Percentiles rank a stretch among this genome's conserved stretches.
Conservation (phyloP, 2,888 invertebrate genomes). For the Rotaria macrura region DNA sequence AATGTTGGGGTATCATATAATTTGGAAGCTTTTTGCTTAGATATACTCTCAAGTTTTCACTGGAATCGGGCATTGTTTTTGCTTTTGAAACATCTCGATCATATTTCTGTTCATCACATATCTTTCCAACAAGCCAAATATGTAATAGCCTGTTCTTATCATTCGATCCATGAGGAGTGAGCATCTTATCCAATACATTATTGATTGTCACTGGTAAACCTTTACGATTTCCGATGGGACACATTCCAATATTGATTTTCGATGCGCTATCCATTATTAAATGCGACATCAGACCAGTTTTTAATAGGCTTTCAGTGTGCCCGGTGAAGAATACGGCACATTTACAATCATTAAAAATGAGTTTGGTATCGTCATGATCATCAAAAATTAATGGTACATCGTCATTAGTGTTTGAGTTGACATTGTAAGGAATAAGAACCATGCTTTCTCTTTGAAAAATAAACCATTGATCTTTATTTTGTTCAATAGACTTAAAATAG, state of each 20-base stretch:
- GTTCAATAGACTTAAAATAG: not conserved
- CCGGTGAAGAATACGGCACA: not conserved
- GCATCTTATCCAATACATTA: not conserved
- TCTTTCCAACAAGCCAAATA: not conserved
- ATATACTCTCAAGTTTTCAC: not conserved
- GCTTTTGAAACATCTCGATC: not conserved
- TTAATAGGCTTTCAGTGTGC: not conserved
- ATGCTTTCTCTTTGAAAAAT: not conserved
- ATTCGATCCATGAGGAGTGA: not conserved
- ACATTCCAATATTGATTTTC: not conserved
- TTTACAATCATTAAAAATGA: not conserved
- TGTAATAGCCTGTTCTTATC: not conserved
- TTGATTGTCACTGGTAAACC: not conserved
- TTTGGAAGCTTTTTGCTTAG: not conserved
- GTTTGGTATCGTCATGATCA: not conserved
- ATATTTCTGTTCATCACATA: not conserved
- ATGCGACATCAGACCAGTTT: not conserved
- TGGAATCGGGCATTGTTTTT: not conserved
- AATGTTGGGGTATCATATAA: not conserved
- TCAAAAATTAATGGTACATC: not conserved
- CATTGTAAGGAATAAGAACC: not conserved
- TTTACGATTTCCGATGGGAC: not conserved
- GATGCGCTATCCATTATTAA: not conserved
- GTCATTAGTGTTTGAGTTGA: too few relatives aligned
- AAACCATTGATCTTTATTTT: not conserved